Evolutionary conservation across 2,888 invertebrate species (phyloP), one percentile per base, ranked within the genome.

Genomic region (Polyploca ridens): DNA sequence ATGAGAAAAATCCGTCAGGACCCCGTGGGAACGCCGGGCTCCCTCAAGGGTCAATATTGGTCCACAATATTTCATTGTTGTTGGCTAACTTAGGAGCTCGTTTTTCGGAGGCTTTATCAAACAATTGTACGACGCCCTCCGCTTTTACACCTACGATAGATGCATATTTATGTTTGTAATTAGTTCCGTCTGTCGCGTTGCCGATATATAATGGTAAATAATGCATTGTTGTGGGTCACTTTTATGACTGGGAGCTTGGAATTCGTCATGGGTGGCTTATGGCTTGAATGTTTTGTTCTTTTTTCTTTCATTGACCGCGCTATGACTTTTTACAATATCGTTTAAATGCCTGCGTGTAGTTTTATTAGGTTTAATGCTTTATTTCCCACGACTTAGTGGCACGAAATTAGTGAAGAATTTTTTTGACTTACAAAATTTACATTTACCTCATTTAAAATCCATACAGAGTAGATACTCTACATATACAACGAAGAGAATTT

Each of bases 201-300:
- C 88, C 89, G 91, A 91, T 91, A 90, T 88, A 91, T 92, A 90
- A 93, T 93, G 90, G 91, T 93, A 93, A 91, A 93, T 94, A 93
- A 93, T 91, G 90, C 88, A 90, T 91, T 90, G 93, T 93, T 90
- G 92, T 88, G 88, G 90, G 85, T 87, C 88, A 89, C 81, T 93
- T 93, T 93, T 91, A 93, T 89, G 90, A 85, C 87, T 84, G 81
- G 78, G 73, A 80, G 85, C 79, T 81, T 82, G 86, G 86, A 78
- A 86, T 89, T 89, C 92, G 82, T 84, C 93, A 91, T 93, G 93
- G 93, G 93, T 93, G 93, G 93, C 84, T 84, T 81, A 82, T 77
- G 79, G 74, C 80, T 83, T 79, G 76, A 77, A 69, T 67, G 72
- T 68, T 72, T 74, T 73, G 71, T 74, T 35, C 16, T 11, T 41